Evolutionary conservation across 1,140 invertebrate species (phyloP).

Genomic region (Cyclargus thomasi): DNA sequence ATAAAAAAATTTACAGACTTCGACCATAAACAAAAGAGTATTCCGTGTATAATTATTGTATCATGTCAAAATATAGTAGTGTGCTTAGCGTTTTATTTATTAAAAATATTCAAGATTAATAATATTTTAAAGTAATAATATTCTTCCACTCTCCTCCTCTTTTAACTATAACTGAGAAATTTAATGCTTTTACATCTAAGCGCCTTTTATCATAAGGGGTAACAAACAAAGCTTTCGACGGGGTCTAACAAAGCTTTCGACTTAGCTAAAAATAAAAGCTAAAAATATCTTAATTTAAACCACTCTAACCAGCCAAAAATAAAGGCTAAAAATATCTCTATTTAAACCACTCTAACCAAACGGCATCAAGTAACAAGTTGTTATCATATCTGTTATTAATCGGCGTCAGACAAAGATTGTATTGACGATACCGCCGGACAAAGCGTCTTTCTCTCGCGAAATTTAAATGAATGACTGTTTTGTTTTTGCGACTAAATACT

Average conservation of each 20-base stretch:
- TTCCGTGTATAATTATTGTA: too few relatives aligned
- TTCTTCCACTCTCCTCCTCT: too few relatives aligned
- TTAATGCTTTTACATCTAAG: too few relatives aligned
- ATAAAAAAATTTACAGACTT: too few relatives aligned
- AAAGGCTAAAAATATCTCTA: neutral
- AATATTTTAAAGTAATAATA: too few relatives aligned
- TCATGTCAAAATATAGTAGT: too few relatives aligned
- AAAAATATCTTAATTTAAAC: neutral
- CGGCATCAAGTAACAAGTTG: slow-evolving; percentile 11
- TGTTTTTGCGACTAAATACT: slow-evolving; percentile 10
- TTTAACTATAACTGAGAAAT: too few relatives aligned
- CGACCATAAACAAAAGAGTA: too few relatives aligned
- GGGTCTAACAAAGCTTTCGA: neutral
- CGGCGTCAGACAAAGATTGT: slow-evolving; percentile 8
- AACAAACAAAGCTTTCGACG: too few relatives aligned
- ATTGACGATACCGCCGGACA: slow-evolving; percentile 1
- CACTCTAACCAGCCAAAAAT: neutral
- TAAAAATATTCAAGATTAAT: too few relatives aligned
- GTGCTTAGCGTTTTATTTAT: too few relatives aligned
- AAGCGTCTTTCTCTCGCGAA: slow-evolving; percentile 6
- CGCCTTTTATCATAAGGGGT: too few relatives aligned
- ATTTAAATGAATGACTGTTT: slow-evolving; percentile 1
- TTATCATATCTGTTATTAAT: slow-evolving; percentile 15
- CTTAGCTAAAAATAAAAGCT: neutral
- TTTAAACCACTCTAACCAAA: neutral